Evolutionary conservation across 2,888 invertebrate species (phyloP).

Genomic region (Linyphia triangularis): DNA sequence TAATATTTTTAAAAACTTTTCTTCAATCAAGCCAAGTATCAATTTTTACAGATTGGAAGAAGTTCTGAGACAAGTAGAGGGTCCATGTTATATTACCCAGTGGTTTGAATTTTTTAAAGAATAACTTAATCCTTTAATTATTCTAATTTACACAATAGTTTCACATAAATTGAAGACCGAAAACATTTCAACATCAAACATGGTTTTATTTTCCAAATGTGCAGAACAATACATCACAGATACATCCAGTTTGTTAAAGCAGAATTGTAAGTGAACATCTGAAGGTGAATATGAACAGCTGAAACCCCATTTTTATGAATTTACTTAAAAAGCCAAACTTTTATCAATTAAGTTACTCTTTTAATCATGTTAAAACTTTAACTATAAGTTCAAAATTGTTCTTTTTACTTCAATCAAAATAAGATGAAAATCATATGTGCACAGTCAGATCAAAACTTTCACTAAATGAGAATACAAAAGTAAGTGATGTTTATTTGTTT

Average conservation of each 20-base stretch:
- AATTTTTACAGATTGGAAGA: not conserved
- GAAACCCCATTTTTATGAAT: not conserved
- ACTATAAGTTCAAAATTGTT: no score
- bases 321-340: no score
- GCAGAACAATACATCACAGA: constrained; percentile 46
- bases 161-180: no score
- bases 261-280: not conserved
- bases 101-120: no score
- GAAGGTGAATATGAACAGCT: not conserved
- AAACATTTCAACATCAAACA: not conserved
- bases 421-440: not conserved
- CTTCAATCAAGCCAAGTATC: not conserved
- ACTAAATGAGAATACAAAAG: not conserved
- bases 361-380: no score
- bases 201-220: constrained; percentile 35
- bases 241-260: not conserved
- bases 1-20: not conserved
- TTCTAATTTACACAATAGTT: not conserved
- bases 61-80: no score
- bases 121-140: not conserved
- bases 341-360: no score
- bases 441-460: not conserved
- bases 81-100: no score
- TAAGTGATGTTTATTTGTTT: constrained; percentile 47
- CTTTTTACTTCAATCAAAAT: no score